Conservation (phyloP, 1,140 invertebrate species). For the Hirudo medicinalis region DNA sequence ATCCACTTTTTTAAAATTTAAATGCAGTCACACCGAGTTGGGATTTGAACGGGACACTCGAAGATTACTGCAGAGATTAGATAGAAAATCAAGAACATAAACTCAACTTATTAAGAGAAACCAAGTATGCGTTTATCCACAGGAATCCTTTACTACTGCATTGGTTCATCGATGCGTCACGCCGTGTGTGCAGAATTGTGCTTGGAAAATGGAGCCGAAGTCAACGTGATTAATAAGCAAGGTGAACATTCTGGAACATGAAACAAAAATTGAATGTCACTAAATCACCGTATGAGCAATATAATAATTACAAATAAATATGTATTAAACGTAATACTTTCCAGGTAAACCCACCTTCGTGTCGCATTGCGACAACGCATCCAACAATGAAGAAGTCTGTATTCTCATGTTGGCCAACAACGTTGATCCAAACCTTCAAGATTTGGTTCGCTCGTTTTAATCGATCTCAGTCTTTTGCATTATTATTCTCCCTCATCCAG, state of each 20-base stretch:
- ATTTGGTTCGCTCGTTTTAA: constrained; percentile 28
- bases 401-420: constrained; percentile 34
- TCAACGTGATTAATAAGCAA: constrained; percentile 32
- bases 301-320: too few species aligned
- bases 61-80: too few species aligned
- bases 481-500: neutral
- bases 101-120: too few species aligned
- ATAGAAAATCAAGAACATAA: too few species aligned
- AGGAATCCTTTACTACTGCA: constrained; percentile 41
- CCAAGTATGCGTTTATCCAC: constrained; percentile 2
- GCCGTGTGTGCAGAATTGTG: constrained; percentile 36
- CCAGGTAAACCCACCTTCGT: constrained; percentile 36
- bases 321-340: too few species aligned
- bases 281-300: too few species aligned
- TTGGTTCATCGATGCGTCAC: constrained; percentile 38
- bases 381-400: constrained; percentile 38
- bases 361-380: constrained; percentile 36
- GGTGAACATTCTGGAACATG: constrained; percentile 25
- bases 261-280: neutral
- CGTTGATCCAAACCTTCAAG: constrained; percentile 36
- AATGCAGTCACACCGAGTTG: too few species aligned
- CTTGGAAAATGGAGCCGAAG: constrained; percentile 35
- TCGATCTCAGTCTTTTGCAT: neutral
- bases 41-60: too few species aligned
- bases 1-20: too few species aligned